Conservation (phyloP, 2,797 vertebrate genomes). For the Sarcophilus harrisii region DNA sequence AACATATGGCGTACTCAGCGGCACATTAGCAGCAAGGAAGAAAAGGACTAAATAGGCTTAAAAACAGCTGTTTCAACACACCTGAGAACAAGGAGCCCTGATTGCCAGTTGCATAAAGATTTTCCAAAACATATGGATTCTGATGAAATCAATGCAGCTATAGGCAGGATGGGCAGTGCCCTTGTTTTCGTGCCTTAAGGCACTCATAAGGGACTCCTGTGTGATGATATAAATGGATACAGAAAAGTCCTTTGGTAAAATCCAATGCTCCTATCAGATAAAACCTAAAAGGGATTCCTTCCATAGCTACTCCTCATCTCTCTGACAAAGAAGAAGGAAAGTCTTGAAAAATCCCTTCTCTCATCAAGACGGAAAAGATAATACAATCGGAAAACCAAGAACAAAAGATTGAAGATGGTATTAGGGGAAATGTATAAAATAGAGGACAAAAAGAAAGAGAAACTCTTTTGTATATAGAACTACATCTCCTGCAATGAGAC, state of each 20-base stretch:
- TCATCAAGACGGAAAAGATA: background rate
- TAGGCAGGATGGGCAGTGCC: background rate
- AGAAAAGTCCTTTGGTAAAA: background rate
- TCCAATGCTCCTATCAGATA: background rate
- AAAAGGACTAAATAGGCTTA: background rate
- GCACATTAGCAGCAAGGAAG: background rate
- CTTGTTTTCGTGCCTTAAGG: background rate
- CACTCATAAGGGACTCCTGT: background rate
- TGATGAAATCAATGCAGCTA: background rate
- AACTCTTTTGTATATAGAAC: background rate
- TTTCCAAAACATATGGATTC: background rate
- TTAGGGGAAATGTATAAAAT: background rate
- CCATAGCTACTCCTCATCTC: background rate
- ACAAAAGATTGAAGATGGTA: background rate
- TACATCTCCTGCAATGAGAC: background rate
- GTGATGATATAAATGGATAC: background rate
- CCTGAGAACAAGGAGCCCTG: background rate
- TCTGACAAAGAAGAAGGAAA: background rate
- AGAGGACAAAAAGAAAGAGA: background rate
- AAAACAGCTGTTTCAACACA: background rate
- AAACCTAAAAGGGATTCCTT: background rate
- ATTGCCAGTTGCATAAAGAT: background rate
- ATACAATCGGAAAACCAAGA: background rate
- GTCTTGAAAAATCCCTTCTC: background rate
- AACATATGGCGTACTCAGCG: background rate